Evolutionary conservation across 2,113 vertebrate species (phyloP).

Genomic region (Suricata suricatta): DNA sequence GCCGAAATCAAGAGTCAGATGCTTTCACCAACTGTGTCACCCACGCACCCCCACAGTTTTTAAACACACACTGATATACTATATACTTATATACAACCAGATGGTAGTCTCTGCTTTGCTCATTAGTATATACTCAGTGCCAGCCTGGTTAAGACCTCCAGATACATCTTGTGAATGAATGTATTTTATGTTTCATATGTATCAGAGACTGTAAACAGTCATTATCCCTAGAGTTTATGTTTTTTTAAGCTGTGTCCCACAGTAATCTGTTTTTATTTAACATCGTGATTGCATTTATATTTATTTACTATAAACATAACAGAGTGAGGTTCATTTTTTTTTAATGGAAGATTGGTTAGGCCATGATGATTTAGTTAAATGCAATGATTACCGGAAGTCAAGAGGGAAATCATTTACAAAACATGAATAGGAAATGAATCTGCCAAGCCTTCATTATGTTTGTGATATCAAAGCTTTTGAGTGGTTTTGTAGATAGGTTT

Average conservation of each 20-base stretch:
- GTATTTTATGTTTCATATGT: background rate
- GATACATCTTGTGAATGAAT: background rate
- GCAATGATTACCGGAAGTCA: conserved; percentile 23
- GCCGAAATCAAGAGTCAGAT: too few relatives aligned
- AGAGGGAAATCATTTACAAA: conserved; percentile 40
- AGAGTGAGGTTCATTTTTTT: background rate
- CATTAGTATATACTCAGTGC: background rate
- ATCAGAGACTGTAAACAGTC: background rate
- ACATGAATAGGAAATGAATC: conserved; percentile 27
- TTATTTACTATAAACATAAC: conserved; percentile 27
- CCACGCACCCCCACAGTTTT: background rate
- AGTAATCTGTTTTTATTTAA: conserved; percentile 34
- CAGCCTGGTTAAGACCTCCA: background rate
- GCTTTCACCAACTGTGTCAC: too few relatives aligned
- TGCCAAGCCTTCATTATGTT: conserved; percentile 2
- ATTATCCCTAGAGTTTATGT: background rate
- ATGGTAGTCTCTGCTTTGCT: background rate
- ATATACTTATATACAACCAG: background rate
- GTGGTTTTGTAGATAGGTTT: conserved; percentile 4
- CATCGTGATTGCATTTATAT: background rate
- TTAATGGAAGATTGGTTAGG: background rate
- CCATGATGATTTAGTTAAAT: background rate
- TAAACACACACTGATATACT: background rate
- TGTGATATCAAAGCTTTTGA: conserved; percentile 21
- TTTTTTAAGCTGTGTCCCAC: background rate